Conservation (phyloP, 1,140 invertebrate genomes). For the Pseudomyrmex gracilis region DNA sequence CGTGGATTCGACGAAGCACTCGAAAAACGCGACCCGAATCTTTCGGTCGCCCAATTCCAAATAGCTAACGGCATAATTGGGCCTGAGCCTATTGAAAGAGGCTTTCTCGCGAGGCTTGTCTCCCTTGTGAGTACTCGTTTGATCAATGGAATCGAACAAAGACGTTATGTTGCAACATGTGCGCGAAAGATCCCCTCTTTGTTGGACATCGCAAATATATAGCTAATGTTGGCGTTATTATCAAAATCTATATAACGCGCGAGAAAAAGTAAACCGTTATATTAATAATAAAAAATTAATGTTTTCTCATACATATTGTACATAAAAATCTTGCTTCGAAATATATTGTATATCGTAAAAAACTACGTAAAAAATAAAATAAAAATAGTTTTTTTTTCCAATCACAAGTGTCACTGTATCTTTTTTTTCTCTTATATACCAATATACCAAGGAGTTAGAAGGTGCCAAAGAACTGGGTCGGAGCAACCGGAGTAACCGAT, state of each 20-base stretch:
- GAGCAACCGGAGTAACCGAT: background rate
- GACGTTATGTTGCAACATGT: conserved; percentile 29
- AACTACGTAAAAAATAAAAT: too few species aligned
- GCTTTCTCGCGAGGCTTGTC: conserved; percentile 58
- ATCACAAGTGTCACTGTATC: too few species aligned
- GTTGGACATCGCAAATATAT: background rate
- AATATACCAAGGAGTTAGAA: background rate
- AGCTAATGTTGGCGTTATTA: background rate
- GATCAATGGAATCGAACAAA: conserved; percentile 54
- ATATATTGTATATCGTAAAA: too few species aligned
- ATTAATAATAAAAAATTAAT: background rate
- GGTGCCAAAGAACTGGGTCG: background rate
- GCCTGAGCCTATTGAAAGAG: conserved; percentile 52
- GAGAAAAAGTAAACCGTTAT: background rate
- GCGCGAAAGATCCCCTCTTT: background rate
- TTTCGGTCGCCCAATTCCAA: conserved; percentile 53
- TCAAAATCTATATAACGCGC: background rate
- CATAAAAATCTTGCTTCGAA: background rate
- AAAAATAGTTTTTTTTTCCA: too few species aligned
- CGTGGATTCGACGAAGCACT: conserved; percentile 73
- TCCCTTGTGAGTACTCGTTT: conserved; percentile 51
- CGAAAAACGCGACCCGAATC: conserved; percentile 65
- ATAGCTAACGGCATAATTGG: conserved; percentile 76
- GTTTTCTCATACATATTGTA: background rate
- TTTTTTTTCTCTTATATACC: too few species aligned